phyloP scores from a whole-genome alignment of 2,888 invertebrate genomes.

The Lepidonotus clava region DNA sequence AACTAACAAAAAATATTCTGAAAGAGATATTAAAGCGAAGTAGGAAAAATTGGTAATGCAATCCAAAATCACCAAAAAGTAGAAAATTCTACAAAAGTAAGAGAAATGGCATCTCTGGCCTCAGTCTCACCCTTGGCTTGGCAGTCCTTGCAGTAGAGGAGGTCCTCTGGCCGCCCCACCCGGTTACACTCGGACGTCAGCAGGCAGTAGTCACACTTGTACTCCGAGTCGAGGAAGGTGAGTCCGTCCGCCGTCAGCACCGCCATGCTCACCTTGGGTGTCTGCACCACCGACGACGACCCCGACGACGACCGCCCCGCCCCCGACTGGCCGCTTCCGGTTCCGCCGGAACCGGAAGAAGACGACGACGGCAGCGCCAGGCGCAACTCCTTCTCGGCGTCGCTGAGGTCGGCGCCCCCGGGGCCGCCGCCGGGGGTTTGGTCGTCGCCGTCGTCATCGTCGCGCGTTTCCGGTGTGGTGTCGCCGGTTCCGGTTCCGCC shows the following conservation, averaged over 20 bases:
- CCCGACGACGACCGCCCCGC: background rate
- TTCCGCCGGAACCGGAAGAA: background rate
- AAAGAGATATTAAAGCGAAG: too few species aligned
- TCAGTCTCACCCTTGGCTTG: conserved; percentile 75
- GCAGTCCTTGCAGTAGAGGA: conserved; percentile 79
- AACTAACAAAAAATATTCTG: too few species aligned
- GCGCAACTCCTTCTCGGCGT: background rate
- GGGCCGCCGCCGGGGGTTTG: background rate
- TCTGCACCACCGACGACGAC: background rate
- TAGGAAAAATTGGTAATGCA: too few species aligned
- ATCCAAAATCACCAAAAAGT: background rate
- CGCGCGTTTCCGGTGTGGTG: background rate
- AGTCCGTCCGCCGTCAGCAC: background rate
- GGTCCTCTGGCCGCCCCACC: conserved; percentile 77
- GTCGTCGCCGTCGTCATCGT: background rate
- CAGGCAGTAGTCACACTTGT: conserved; percentile 78
- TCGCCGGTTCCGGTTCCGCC: background rate
- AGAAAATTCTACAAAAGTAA: background rate
- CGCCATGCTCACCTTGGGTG: background rate
- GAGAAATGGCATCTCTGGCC: too few species aligned
- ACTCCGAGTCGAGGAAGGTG: conserved; percentile 56
- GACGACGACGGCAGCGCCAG: background rate
- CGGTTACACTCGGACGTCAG: conserved; percentile 73
- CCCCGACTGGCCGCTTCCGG: background rate
- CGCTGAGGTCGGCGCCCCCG: background rate